These are phyloP conservation scores for Tretioscincus oriximinensis DNA, from an alignment of 2,113 vertebrate species.

Conservation along the genomic window DNA sequence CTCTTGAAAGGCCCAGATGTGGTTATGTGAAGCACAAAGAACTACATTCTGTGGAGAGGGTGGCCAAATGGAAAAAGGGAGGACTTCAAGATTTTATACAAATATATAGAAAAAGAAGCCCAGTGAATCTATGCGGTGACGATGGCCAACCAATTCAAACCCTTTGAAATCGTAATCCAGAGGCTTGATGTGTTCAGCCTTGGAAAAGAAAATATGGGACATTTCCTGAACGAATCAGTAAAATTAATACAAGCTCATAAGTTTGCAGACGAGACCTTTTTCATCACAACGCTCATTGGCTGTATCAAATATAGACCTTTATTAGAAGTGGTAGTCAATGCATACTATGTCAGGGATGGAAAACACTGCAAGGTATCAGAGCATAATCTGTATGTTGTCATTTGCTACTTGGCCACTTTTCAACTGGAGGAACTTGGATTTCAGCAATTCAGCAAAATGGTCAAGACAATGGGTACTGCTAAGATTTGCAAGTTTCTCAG, in stretches of 20 bases:
- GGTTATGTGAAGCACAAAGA: too few species aligned
- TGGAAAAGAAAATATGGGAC: too few species aligned
- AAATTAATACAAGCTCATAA: conserved; percentile 50
- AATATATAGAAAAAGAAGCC: too few species aligned
- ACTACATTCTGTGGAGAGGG: too few species aligned
- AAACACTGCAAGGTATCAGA: conserved; percentile 70
- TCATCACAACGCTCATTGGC: conserved; percentile 80
- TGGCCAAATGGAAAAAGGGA: too few species aligned
- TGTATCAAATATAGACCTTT: conserved; percentile 81
- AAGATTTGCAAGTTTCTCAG: conserved; percentile 87
- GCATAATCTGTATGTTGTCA: conserved; percentile 80
- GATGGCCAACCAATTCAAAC: too few species aligned
- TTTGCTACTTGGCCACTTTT: conserved; percentile 87
- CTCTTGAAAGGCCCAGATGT: too few species aligned
- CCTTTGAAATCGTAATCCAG: too few species aligned
- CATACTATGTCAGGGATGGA: conserved; percentile 79
- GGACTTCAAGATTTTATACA: too few species aligned
- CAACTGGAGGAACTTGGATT: conserved; percentile 83
- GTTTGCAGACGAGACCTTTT: conserved; percentile 70
- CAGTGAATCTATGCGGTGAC: too few species aligned
- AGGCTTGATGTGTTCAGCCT: too few species aligned
- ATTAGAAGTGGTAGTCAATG: conserved; percentile 79
- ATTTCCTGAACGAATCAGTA: too few species aligned
- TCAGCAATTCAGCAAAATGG: conserved; percentile 76
- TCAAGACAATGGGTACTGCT: conserved; percentile 77